Conservation (phyloP, 2,797 vertebrate species). For the Pipistrellus pipistrellus region DNA sequence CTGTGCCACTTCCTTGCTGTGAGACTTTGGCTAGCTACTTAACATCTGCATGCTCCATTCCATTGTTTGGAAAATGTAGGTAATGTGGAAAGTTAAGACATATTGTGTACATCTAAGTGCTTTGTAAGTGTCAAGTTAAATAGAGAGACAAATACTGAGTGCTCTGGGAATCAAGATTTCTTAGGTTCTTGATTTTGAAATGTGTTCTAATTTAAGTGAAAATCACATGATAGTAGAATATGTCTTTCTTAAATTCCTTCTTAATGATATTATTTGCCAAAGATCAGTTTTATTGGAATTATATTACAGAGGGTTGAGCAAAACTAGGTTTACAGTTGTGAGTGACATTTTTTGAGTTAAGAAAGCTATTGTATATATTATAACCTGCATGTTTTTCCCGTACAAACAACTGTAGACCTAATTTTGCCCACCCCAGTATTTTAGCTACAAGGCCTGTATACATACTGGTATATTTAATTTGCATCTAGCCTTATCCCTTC, state of each 20-base stretch:
- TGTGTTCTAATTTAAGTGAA: constrained; percentile 36
- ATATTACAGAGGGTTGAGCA: neutral
- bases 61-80: neutral
- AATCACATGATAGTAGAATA: neutral
- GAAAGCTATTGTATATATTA: neutral
- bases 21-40: neutral
- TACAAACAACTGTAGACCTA: neutral
- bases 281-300: neutral
- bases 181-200: neutral
- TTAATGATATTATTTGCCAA: neutral
- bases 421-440: neutral
- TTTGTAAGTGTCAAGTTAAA: neutral
- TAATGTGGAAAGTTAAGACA: neutral
- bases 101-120: neutral
- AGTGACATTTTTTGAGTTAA: neutral
- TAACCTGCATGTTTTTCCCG: neutral
- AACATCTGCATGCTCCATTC: neutral
- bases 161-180: neutral
- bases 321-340: neutral
- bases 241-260: neutral
- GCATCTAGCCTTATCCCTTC: neutral
- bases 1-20: neutral
- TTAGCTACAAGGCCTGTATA: neutral
- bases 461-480: neutral
- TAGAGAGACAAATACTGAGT: neutral